Percentiles rank a stretch among this genome's conserved stretches.
phyloP scores from a whole-genome alignment of 92 coral and sea anemone species.

The Zoanthus sociatus region DNA sequence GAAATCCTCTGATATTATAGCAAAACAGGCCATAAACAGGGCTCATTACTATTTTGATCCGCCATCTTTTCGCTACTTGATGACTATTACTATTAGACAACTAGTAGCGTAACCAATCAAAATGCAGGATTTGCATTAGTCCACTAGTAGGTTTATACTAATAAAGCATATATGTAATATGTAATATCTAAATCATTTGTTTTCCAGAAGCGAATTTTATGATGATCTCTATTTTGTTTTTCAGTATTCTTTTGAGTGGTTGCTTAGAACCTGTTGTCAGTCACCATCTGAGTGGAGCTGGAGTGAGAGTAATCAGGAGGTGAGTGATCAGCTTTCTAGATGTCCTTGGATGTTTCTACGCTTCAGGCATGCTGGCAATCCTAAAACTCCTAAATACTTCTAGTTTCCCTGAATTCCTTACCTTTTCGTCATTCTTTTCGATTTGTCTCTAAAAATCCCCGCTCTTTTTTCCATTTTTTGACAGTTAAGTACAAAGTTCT shows the following conservation, averaged over 20 bases:
- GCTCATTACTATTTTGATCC: too few relatives aligned
- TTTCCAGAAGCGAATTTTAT: background rate
- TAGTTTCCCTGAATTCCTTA: background rate
- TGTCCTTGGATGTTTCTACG: background rate
- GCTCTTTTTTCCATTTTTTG: too few relatives aligned
- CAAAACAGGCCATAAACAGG: too few relatives aligned
- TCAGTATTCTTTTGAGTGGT: constrained; percentile 18
- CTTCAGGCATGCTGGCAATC: background rate
- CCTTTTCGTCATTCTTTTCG: background rate
- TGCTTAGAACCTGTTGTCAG: background rate
- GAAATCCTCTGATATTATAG: too few relatives aligned
- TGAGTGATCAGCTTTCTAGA: background rate
- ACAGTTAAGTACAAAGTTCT: too few relatives aligned
- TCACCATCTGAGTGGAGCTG: background rate
- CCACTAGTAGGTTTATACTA: too few relatives aligned
- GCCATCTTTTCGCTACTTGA: too few relatives aligned
- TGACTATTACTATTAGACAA: too few relatives aligned
- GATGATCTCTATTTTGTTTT: background rate
- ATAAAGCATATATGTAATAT: too few relatives aligned
- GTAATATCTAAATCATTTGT: background rate
- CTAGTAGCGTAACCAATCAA: too few relatives aligned
- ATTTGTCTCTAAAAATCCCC: background rate
- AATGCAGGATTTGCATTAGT: too few relatives aligned
- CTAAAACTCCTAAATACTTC: background rate
- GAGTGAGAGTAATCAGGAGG: background rate